phyloP scores from a whole-genome alignment of 2,113 vertebrate genomes.

The Nesogale talazaci region DNA sequence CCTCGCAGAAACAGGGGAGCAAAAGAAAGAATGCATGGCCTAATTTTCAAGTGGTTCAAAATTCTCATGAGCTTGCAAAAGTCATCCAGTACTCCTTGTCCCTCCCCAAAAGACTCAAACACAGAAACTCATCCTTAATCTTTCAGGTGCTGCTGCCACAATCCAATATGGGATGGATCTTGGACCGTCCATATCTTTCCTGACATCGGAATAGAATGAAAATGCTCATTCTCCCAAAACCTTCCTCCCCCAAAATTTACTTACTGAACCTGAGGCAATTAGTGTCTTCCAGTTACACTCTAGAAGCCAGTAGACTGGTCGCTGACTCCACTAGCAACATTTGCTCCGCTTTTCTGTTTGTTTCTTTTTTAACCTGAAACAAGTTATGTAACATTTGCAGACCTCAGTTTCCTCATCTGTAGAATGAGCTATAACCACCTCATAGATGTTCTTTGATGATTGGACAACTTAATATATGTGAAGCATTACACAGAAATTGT shows the following conservation, averaged over 20 bases:
- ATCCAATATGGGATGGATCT: neutral
- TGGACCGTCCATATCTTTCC: neutral
- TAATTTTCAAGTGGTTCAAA: neutral
- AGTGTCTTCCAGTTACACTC: neutral
- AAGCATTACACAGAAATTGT: neutral
- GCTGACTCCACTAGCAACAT: neutral
- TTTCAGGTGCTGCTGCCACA: neutral
- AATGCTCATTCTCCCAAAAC: neutral
- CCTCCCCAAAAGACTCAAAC: neutral
- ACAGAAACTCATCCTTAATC: neutral
- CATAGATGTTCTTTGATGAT: neutral
- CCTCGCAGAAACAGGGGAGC: neutral
- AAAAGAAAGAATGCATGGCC: neutral
- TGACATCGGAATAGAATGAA: neutral
- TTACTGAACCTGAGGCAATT: neutral
- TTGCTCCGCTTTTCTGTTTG: neutral
- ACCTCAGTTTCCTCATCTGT: neutral
- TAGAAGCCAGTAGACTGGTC: neutral
- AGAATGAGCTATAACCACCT: neutral
- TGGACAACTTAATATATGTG: neutral
- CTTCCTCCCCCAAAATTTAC: neutral
- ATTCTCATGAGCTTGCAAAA: neutral
- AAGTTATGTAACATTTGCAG: neutral
- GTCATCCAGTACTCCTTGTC: neutral
- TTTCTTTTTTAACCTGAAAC: neutral